Conservation (phyloP, 2,888 invertebrate species). For the Agonopterix arenella region DNA sequence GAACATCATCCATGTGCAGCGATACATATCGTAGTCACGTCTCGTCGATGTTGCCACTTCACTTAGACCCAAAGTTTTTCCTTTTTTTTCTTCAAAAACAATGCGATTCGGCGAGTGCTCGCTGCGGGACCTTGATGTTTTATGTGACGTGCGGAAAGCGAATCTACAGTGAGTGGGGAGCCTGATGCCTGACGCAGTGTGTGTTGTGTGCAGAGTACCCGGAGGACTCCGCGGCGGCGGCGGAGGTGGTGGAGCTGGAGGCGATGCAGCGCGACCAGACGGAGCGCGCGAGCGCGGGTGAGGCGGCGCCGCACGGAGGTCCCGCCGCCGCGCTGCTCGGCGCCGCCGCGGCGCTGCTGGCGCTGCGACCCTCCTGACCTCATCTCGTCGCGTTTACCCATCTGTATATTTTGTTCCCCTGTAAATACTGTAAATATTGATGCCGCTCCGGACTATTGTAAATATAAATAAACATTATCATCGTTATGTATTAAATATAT, state of each 20-base stretch:
- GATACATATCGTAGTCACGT: too few relatives aligned
- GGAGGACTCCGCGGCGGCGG: constrained; percentile 42
- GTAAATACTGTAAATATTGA: constrained; percentile 29
- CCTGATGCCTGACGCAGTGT: too few relatives aligned
- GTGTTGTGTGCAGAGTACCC: background rate
- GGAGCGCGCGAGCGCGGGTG: constrained; percentile 12
- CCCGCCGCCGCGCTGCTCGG: constrained; percentile 4
- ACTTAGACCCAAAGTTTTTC: too few relatives aligned
- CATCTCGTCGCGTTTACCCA: background rate
- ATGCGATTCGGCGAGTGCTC: too few relatives aligned
- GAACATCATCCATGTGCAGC: too few relatives aligned
- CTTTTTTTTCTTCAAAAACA: too few relatives aligned
- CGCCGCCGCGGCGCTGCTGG: constrained; percentile 3
- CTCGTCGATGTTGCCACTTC: too few relatives aligned
- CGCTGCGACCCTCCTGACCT: constrained; percentile 4
- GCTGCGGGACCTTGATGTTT: too few relatives aligned
- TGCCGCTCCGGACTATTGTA: too few relatives aligned
- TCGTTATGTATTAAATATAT: constrained; percentile 10
- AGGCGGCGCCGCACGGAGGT: constrained; percentile 15
- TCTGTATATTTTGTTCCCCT: constrained; percentile 26
- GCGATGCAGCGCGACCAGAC: constrained; percentile 81
- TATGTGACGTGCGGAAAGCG: too few relatives aligned
- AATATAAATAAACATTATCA: background rate
- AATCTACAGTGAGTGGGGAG: too few relatives aligned
- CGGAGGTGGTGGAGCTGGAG: constrained; percentile 43